Base-by-base conservation (phyloP, 2,797 vertebrate genomes). In the Acanthurus tractus region DNA sequence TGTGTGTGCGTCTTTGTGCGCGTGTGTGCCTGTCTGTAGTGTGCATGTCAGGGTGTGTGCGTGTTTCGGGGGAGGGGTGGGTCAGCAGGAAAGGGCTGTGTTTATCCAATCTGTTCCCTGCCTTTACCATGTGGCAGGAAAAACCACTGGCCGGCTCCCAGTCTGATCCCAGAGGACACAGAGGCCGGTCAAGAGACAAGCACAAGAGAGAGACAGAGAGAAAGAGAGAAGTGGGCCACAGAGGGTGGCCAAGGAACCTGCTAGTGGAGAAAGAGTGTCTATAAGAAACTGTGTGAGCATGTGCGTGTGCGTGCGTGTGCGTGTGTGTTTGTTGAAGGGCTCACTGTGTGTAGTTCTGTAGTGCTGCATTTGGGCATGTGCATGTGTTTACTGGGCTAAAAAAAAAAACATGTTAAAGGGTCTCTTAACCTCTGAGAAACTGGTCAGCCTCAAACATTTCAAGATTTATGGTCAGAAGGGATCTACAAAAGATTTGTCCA, bases 61-160 rank as follows among this genome's bases (percentile, higher is more conserved):
- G 70, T 48, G 76, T 63, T 67, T 56, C 36, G 25, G 46, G 61
- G 53, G 74, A 34, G 50, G 54, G 70, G 78, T 56, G 87, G 90
- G 88, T 85, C 86, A 91, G 90, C 89, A 92, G 91, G 87, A 92
- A 91, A 90, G 91, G 89, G 86, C 85, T 92, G 83, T 91, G 91
- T 93, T 94, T 91, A 93, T 92, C 86, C 90, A 92, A 93, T 93
- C 93, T 93, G 90, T 90, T 91, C 87, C 85, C 84, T 85, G 25
- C 88, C 76, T 92, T 90, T 89, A 92, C 88, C 89, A 92, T 89
- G 90, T 89, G 88, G 86, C 86, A 84, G 86, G 88, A 92, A 92
- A 92, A 92, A 91, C 85, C 89, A 88, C 90, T 91, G 91, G 88
- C 77, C 79, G 48, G 76, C 85, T 89, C 86, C 82, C 77, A 70